Evolutionary conservation across 2,888 invertebrate species (phyloP).

Genomic region (Portevinia maculata): DNA sequence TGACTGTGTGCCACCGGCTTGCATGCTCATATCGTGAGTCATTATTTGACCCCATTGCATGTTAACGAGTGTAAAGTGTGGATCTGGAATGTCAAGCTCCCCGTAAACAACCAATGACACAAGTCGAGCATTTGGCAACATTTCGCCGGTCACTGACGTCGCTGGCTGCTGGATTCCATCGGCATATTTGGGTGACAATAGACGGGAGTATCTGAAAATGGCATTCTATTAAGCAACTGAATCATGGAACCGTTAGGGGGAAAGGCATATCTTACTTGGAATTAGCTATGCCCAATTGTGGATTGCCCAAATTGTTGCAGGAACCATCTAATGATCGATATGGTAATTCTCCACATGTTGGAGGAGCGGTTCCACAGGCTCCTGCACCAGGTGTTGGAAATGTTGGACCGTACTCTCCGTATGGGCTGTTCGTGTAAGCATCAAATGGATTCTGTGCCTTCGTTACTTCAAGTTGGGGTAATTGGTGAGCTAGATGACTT

Average conservation of each 20-base stretch:
- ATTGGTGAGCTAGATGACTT: constrained; percentile 47
- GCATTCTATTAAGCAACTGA: constrained; percentile 26
- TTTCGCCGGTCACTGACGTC: constrained; percentile 85
- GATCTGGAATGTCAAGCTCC: constrained; percentile 88
- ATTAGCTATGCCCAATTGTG: constrained; percentile 91
- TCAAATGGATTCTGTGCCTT: constrained; percentile 78
- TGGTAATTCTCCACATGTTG: constrained; percentile 79
- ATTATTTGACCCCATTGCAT: constrained; percentile 87
- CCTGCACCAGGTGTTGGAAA: constrained; percentile 78
- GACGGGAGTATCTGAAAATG: constrained; percentile 80
- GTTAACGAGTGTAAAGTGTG: constrained; percentile 88
- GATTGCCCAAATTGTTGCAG: constrained; percentile 94
- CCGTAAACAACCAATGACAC: constrained; percentile 89
- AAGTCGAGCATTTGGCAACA: constrained; percentile 88
- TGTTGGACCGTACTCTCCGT: constrained; percentile 77
- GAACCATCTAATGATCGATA: constrained; percentile 95
- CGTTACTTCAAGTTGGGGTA: constrained; percentile 73
- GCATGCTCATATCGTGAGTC: constrained; percentile 85
- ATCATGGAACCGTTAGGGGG: background rate
- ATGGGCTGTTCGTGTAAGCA: constrained; percentile 50
- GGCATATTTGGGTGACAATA: constrained; percentile 83
- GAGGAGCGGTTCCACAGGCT: constrained; percentile 78
- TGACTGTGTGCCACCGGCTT: constrained; percentile 85
- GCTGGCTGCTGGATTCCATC: constrained; percentile 86
- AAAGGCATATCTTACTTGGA: constrained; percentile 82